Evolutionary conservation across 2,888 invertebrate species (phyloP).

Genomic region (Catotricha subobsoleta): DNA sequence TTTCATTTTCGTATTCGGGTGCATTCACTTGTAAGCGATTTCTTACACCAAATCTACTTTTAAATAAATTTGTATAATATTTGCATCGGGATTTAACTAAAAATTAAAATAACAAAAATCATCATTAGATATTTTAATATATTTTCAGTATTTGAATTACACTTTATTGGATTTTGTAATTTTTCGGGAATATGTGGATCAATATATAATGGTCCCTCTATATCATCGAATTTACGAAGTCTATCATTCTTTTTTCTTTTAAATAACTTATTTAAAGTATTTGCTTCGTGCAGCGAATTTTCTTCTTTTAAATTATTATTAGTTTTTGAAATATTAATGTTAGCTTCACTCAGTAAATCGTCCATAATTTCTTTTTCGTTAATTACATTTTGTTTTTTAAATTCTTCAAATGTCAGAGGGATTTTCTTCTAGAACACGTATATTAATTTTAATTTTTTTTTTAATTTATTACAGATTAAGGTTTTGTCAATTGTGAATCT

Average conservation of each 20-base stretch:
- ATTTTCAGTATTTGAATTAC: background rate
- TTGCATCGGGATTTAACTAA: background rate
- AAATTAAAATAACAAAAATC: background rate
- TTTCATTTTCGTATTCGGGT: background rate
- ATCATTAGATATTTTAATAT: background rate
- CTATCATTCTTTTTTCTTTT: background rate
- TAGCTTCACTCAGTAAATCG: too few species aligned
- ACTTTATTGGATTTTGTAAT: background rate
- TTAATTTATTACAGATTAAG: too few species aligned
- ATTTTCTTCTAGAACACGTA: background rate
- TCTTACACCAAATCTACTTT: conserved; percentile 7
- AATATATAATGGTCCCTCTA: conserved; percentile 9
- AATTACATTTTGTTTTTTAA: too few species aligned
- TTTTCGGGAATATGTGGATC: conserved; percentile 11
- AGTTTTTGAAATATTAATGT: too few species aligned
- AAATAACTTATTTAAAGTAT: background rate
- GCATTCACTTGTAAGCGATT: conserved; percentile 9
- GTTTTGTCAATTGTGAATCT: too few species aligned
- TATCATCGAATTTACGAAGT: conserved; percentile 7
- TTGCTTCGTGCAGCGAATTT: background rate
- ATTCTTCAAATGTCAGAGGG: background rate
- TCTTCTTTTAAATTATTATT: too few species aligned
- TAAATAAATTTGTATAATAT: conserved; percentile 9
- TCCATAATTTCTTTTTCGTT: too few species aligned
- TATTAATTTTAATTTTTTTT: too few species aligned